These are phyloP conservation scores for Teleiodes luculella DNA, from an alignment of 2,888 invertebrate species.

Conservation along the genomic window DNA sequence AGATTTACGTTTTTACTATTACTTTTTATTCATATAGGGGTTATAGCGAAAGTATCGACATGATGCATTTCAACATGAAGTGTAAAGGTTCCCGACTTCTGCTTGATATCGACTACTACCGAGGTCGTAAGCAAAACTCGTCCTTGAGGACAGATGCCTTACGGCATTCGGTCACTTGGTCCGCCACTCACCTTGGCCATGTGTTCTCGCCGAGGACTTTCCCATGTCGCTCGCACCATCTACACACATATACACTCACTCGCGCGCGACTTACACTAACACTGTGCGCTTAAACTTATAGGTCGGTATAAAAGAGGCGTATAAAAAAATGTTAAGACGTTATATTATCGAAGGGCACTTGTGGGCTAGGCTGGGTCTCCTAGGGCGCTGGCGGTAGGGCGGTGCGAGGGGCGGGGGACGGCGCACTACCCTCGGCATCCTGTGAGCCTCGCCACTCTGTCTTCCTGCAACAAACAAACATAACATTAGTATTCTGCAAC, in stretches of 20 bases:
- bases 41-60: neutral
- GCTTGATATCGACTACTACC: neutral
- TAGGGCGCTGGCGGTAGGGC: slow-evolving; percentile 67
- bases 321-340: slow-evolving; percentile 72
- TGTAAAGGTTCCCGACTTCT: neutral
- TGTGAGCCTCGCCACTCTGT: slow-evolving; percentile 60
- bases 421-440: slow-evolving; percentile 77
- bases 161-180: slow-evolving; percentile 31
- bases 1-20: too few relatives aligned
- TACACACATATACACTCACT: slow-evolving; percentile 68
- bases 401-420: slow-evolving; percentile 74
- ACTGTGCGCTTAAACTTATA: slow-evolving; percentile 68
- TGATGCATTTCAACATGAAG: too few relatives aligned
- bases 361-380: slow-evolving; percentile 66
- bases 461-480: slow-evolving; percentile 60
- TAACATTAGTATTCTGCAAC: neutral
- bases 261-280: slow-evolving; percentile 63
- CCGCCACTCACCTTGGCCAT: slow-evolving; percentile 74
- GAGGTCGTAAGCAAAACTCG: slow-evolving; percentile 5
- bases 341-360: slow-evolving; percentile 76
- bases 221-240: slow-evolving; percentile 79
- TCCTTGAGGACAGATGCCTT: slow-evolving; percentile 39
- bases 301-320: slow-evolving; percentile 76
- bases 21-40: too few relatives aligned
- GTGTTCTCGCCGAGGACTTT: slow-evolving; percentile 79